Percentiles rank a stretch among this genome's conserved stretches.
These are phyloP conservation scores for Dilophus febrilis DNA, from an alignment of 2,888 invertebrate species.

Conservation along the genomic window DNA sequence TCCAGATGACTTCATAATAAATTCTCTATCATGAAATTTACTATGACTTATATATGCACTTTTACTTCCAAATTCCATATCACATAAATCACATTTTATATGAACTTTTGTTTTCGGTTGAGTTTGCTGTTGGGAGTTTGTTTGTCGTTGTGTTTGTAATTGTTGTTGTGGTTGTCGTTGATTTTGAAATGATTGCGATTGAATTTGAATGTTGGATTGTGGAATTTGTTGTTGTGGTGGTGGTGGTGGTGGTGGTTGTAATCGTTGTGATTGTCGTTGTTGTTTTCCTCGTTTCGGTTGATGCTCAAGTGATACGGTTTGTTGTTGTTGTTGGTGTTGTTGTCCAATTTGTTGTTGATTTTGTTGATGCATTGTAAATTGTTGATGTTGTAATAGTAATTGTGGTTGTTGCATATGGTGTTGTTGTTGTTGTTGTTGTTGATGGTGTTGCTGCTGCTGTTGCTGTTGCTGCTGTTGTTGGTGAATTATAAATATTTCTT, in stretches of 20 bases:
- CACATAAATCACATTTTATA: conserved; percentile 52
- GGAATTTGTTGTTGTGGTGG: conserved; percentile 17
- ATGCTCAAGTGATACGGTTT: not conserved
- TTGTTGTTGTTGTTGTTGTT: conserved; percentile 14
- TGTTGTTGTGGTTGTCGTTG: conserved; percentile 14
- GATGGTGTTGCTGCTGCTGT: conserved; percentile 18
- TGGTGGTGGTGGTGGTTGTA: conserved; percentile 6
- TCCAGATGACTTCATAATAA: conserved; percentile 7
- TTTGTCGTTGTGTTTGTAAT: conserved; percentile 5
- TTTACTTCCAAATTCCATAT: conserved; percentile 56
- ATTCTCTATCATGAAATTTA: conserved; percentile 34
- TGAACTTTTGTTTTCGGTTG: conserved; percentile 30
- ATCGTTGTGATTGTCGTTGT: not conserved
- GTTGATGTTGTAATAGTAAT: no score
- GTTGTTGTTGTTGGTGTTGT: not conserved
- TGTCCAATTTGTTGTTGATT: not conserved
- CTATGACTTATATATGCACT: conserved; percentile 55
- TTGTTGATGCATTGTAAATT: no score
- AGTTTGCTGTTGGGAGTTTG: conserved; percentile 5
- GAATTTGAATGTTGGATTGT: conserved; percentile 2
- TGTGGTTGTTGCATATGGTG: conserved; percentile 4
- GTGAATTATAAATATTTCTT: no score
- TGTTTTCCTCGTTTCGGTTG: not conserved
- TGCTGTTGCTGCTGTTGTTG: not conserved
- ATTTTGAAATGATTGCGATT: no score